Evolutionary conservation across 1,140 invertebrate species (phyloP).

Genomic region (Drosophila ohnishii): DNA sequence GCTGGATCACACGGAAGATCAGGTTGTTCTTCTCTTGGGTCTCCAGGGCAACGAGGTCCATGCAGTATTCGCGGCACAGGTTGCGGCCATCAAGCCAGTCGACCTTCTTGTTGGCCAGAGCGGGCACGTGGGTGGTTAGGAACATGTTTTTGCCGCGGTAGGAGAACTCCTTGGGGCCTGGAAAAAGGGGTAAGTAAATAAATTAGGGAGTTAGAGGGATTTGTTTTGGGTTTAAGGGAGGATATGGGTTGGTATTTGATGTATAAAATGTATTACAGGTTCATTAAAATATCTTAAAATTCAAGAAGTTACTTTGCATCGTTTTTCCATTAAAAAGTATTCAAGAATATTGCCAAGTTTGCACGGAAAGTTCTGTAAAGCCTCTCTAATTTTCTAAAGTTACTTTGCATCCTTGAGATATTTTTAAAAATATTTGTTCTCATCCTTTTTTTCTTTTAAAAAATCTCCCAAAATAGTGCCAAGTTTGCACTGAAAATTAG

Average conservation of each 20-base stretch:
- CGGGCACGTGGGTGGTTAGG: slow-evolving; percentile 92
- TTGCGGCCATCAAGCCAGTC: slow-evolving; percentile 96
- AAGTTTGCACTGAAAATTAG: neutral
- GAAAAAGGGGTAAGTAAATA: slow-evolving; percentile 18
- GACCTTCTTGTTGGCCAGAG: slow-evolving; percentile 89
- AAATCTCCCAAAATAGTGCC: too few relatives aligned
- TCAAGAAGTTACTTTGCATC: too few relatives aligned
- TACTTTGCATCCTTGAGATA: too few relatives aligned
- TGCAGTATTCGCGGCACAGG: slow-evolving; percentile 94
- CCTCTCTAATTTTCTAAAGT: too few relatives aligned
- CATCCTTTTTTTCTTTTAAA: too few relatives aligned
- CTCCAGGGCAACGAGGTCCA: slow-evolving; percentile 95
- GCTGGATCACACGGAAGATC: slow-evolving; percentile 92
- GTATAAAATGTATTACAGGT: neutral
- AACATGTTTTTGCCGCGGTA: slow-evolving; percentile 94
- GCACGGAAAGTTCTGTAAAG: too few relatives aligned
- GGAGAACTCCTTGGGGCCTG: slow-evolving; percentile 94
- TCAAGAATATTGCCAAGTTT: too few relatives aligned
- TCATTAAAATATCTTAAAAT: too few relatives aligned
- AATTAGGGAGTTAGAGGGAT: neutral
- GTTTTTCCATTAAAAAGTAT: too few relatives aligned
- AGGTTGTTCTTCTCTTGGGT: slow-evolving; percentile 95
- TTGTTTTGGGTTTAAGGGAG: neutral
- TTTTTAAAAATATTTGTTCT: too few relatives aligned
- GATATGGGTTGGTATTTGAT: neutral